Evolutionary conservation across 1,140 invertebrate species (phyloP).

Genomic region (Pomacea maculata): DNA sequence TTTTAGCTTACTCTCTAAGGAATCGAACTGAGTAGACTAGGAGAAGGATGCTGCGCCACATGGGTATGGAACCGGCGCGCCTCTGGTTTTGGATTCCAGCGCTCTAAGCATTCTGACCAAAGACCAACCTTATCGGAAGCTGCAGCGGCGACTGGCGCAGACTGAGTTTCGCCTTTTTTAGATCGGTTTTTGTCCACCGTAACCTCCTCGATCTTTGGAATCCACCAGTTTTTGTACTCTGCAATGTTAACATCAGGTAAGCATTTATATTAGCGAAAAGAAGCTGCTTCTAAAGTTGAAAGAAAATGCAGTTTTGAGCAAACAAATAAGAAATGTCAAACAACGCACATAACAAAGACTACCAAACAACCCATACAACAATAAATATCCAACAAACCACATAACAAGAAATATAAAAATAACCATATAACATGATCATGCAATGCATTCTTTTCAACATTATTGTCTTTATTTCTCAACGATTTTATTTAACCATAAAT

Average conservation of each 20-base stretch:
- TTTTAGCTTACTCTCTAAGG: no score
- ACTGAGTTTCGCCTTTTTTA: conserved; percentile 1
- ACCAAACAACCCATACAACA: neutral
- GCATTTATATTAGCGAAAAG: neutral
- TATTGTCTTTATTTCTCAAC: no score
- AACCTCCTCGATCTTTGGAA: conserved; percentile 46
- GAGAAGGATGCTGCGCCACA: no score
- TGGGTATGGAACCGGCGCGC: no score
- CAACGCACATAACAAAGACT: neutral
- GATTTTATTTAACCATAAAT: no score
- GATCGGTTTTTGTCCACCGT: conserved; percentile 40
- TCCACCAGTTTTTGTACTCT: conserved; percentile 58
- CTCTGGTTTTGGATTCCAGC: no score
- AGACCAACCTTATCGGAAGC: conserved; percentile 6
- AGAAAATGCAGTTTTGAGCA: neutral
- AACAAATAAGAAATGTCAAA: neutral
- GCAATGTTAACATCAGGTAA: neutral
- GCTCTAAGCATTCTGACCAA: no score
- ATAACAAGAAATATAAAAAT: no score
- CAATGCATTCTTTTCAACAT: no score
- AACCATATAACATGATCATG: no score
- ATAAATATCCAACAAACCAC: neutral
- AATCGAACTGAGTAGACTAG: no score
- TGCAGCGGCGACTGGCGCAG: neutral
- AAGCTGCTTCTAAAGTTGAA: conserved; percentile 13